Evolutionary conservation across 2,113 vertebrate species (phyloP).

Genomic region (Myiozetetes cayanensis): DNA sequence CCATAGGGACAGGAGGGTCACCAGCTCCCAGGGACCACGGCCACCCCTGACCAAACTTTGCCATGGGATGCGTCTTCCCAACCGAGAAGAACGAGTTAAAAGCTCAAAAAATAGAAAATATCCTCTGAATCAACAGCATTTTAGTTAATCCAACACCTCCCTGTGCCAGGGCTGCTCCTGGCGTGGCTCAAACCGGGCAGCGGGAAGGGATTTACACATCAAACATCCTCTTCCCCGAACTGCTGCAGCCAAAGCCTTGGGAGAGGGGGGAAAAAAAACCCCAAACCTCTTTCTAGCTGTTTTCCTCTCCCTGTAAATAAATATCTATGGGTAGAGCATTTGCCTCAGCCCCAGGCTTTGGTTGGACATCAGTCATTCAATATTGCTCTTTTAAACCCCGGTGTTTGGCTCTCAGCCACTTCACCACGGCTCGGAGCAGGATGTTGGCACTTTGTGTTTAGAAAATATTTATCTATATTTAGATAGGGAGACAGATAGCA

Average conservation of each 20-base stretch:
- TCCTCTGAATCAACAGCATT: not conserved
- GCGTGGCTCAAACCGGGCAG: accelerated
- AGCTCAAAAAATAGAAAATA: too few relatives aligned
- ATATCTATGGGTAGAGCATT: not conserved
- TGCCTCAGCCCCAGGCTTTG: not conserved
- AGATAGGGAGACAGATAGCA: not conserved
- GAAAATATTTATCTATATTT: not conserved
- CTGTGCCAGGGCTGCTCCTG: not conserved
- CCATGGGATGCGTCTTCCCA: not conserved
- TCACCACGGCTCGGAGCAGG: not conserved
- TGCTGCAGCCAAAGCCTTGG: not conserved
- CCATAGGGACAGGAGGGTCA: not conserved
- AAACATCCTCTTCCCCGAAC: not conserved
- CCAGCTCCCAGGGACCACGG: not conserved
- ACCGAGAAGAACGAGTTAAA: not conserved
- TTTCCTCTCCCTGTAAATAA: not conserved
- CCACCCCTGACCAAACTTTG: not conserved
- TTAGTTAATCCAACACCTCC: not conserved
- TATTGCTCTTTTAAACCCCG: not conserved
- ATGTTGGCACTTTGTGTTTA: not conserved
- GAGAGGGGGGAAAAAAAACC: too few relatives aligned
- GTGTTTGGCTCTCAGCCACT: not conserved
- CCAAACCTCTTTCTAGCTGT: not conserved
- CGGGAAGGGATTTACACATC: not conserved
- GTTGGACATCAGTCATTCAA: not conserved